Base-by-base conservation (phyloP, 2,888 invertebrate genomes). In the Agelastica alni region DNA sequence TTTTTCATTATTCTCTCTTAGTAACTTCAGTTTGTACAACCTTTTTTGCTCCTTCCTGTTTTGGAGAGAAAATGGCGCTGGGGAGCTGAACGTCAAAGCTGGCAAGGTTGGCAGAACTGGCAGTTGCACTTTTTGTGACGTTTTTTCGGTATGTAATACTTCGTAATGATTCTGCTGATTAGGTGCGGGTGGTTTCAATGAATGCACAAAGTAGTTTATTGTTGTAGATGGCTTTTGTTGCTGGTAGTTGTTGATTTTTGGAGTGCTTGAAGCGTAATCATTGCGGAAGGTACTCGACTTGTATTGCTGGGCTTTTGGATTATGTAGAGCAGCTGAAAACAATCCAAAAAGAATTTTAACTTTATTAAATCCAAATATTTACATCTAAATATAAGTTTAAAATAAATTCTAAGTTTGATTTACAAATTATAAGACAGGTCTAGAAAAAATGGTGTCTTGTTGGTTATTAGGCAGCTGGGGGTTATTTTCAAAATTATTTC, bases 51-150 rank as follows among this genome's bases (percentile, higher is more conserved):
- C 76, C 12, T 71, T 65, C 60, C 73, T 74, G 48, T 66, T 67
- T 36, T 64, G 65, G 6, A 74, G 63, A 30, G 70, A 67, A 54
- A 77, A 77, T 1, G 77, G 77, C 3, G 77, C 74, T 5, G 77
- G 77, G 1, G 76, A 73, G 58, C 76, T 77, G 53, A 78, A 76
- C 0, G 71, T 71, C 31, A 77, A 61, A 5, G 76, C 71, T 3
- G 75, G 70, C 31, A 77, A 51, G 2, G 74, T 74, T 37, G 77
- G 76, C 12, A 75, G 54, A 26, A 72, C 42, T 4, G 75, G 75
- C 22, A 73, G 57, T n/a, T 75, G 73, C 43, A 74, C 51, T 58
- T 75, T 74, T 48, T 72, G 69, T 3, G 72, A 71, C 5, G 70
- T 71, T 62, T 71, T 73, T 34, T 75, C 74, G 9, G 70, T 71